phyloP scores from a whole-genome alignment of 2,113 vertebrate species.

The Nematolebias whitei region DNA sequence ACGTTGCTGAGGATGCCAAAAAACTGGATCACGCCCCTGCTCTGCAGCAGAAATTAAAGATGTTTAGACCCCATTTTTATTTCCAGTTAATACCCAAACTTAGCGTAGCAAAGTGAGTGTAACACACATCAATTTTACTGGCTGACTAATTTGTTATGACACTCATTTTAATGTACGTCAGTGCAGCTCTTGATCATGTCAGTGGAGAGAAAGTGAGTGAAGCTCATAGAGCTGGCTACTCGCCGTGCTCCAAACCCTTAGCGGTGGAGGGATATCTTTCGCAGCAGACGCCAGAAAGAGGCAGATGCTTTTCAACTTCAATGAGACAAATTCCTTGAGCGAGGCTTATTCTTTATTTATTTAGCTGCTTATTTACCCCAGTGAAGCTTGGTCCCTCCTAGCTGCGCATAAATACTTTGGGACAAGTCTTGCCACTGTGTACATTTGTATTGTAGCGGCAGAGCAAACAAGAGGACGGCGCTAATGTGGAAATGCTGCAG shows the following conservation, averaged over 20 bases:
- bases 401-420: slow-evolving; percentile 41
- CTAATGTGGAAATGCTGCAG: slow-evolving; percentile 27
- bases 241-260: slow-evolving; percentile 67
- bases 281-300: slow-evolving; percentile 72
- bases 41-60: slow-evolving; percentile 32
- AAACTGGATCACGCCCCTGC: slow-evolving; percentile 27
- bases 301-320: slow-evolving; percentile 79
- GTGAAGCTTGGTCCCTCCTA: slow-evolving; percentile 51
- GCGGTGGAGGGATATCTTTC: slow-evolving; percentile 73
- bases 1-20: slow-evolving; percentile 30
- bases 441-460: slow-evolving; percentile 21
- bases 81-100: slow-evolving; percentile 41
- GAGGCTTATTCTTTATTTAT: slow-evolving; percentile 73
- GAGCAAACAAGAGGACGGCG: slow-evolving; percentile 12
- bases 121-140: slow-evolving; percentile 58
- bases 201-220: slow-evolving; percentile 43
- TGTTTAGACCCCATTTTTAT: slow-evolving; percentile 43
- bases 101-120: slow-evolving; percentile 38
- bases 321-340: slow-evolving; percentile 74
- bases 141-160: slow-evolving; percentile 64
- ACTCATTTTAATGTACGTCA: slow-evolving; percentile 39
- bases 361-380: slow-evolving; percentile 67
- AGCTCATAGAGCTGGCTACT: slow-evolving; percentile 68
- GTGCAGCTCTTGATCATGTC: slow-evolving; percentile 39
- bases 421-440: slow-evolving; percentile 37